Base-by-base conservation (phyloP, 2,113 vertebrate species). In the Isichthys henryi region DNA sequence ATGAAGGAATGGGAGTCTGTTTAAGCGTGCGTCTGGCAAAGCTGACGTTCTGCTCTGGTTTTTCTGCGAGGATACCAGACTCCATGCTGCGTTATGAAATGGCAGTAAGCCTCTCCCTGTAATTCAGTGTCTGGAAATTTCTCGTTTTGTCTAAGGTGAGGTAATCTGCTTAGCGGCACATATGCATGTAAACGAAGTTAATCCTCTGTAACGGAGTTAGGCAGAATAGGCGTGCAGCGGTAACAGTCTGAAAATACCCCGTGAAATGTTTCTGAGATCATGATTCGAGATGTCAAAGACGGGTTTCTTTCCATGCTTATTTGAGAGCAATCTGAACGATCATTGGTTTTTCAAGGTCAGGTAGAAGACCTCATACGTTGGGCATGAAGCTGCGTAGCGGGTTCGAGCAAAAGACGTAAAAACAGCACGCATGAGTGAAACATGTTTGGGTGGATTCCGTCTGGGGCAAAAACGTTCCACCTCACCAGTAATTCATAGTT, bases 401-500 rank as follows among this genome's bases (percentile, higher is more conserved):
- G 82, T 84, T 83, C 43, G 17, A 83, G 23, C 0, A 21, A 83
- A 19, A 86, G n/a, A 86, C 27, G 84, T 15, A 86, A n/a, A 85
- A 85, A 85, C 46, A n/a, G 43, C 82, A 48, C 21, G 39, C 43
- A 85, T 85, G 35, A 43, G 31, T 80, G 74, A 80, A 80, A 80
- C 74, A 43, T 43, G 74, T 39, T 43, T 43, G 74, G 31, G 74
- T 80, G 74, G 74, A 80, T 80, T 80, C 74, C 35, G 17, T 43
- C 74, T 80, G 35, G 48, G 82, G 84, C 49, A 87, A 48, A 91
- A 88, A 88, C 3, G 53, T 89, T 85, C 80, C 82, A 62, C 74
- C 88, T 74, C 66, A 27, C 43, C 27, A 88, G 86, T 89, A 91
- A 92, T 91, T 90, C 88, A 9, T 6, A 88, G 5, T 89, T 91